phyloP scores from a whole-genome alignment of 1,140 invertebrate species.

The Metaphire vulgaris region DNA sequence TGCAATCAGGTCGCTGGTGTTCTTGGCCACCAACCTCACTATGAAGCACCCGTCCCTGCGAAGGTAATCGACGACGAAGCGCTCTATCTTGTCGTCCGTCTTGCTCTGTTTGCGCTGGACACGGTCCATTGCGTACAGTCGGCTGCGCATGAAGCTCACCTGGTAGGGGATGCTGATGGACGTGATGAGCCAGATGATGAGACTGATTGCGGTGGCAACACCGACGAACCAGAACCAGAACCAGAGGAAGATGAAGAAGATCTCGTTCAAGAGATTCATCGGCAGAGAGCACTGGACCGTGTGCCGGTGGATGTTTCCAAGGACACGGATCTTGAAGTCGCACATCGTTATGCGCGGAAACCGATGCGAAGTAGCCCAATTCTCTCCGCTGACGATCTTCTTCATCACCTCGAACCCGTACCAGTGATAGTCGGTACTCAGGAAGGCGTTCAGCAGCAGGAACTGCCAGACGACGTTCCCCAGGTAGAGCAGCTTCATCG shows the following conservation, averaged over 20 bases:
- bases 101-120: background rate
- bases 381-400: constrained; percentile 50
- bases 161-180: constrained; percentile 5
- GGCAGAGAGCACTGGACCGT: constrained; percentile 36
- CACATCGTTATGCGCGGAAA: constrained; percentile 50
- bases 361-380: constrained; percentile 50
- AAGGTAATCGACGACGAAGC: constrained; percentile 45
- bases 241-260: constrained; percentile 55
- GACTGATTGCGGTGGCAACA: constrained; percentile 51
- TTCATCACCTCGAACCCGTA: constrained; percentile 55
- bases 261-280: constrained; percentile 35
- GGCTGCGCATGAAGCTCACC: constrained; percentile 9
- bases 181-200: constrained; percentile 39
- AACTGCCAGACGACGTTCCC: constrained; percentile 56
- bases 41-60: constrained; percentile 49
- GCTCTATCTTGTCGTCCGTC: constrained; percentile 3
- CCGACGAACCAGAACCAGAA: constrained; percentile 58
- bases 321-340: constrained; percentile 52
- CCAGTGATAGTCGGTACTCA: constrained; percentile 53
- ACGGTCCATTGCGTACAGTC: constrained; percentile 22
- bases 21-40: constrained; percentile 44
- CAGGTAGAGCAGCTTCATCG: constrained; percentile 55
- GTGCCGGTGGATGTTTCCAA: constrained; percentile 41
- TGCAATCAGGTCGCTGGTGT: constrained; percentile 47
- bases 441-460: constrained; percentile 55